Percentiles rank a stretch among this genome's conserved stretches.
Conservation (phyloP, 2,113 vertebrate species). For the Himantopus leucocephalus region DNA sequence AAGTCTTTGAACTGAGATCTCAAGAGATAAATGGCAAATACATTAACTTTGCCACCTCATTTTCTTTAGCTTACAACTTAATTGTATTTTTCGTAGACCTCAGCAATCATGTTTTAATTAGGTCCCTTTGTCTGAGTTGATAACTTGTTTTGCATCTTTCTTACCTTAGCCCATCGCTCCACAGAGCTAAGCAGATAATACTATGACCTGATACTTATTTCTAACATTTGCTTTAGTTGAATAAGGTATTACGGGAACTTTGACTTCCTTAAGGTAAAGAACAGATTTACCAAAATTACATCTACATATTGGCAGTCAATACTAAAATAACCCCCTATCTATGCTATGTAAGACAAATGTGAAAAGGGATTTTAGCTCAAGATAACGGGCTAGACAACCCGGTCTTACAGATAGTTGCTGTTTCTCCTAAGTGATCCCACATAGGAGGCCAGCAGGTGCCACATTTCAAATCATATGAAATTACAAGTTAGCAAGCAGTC, state of each 20-base stretch:
- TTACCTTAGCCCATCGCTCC: not conserved
- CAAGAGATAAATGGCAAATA: conserved; percentile 60
- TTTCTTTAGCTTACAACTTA: conserved; percentile 57
- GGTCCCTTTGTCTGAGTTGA: conserved; percentile 42
- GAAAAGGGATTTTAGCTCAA: conserved; percentile 54
- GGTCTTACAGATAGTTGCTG: conserved; percentile 44
- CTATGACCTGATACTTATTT: not conserved
- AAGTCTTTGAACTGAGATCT: conserved; percentile 59
- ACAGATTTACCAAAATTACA: not conserved
- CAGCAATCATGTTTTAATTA: conserved; percentile 58
- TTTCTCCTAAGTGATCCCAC: conserved; percentile 63
- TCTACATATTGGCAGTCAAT: conserved; percentile 13
- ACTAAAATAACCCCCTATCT: conserved; percentile 11
- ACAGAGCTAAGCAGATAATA: not conserved
- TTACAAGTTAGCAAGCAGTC: conserved; percentile 72
- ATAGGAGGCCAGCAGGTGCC: conserved; percentile 64
- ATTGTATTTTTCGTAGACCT: conserved; percentile 47
- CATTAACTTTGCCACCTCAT: conserved; percentile 63
- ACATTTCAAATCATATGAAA: conserved; percentile 79
- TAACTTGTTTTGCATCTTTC: conserved; percentile 50
- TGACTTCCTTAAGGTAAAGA: not conserved
- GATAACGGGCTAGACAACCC: conserved; percentile 45
- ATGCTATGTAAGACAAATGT: not conserved
- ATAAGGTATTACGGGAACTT: not conserved
- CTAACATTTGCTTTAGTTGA: not conserved